Evolutionary conservation across 1,140 invertebrate species (phyloP).

Genomic region (Pseudomyrmex gracilis): DNA sequence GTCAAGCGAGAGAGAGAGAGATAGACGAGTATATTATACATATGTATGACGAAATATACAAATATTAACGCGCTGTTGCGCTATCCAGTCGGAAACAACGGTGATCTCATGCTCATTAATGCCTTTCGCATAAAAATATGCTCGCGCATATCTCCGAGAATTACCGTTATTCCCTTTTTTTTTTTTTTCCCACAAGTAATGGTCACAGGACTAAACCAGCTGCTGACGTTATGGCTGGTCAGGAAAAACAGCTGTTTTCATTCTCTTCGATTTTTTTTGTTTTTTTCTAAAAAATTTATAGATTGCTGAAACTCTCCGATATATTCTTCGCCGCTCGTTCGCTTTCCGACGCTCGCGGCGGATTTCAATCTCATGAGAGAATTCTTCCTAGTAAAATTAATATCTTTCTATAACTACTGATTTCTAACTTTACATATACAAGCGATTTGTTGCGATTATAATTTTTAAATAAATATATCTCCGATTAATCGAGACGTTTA

Average conservation of each 20-base stretch:
- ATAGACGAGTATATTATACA: slow-evolving; percentile 7
- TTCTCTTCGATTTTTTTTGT: not conserved
- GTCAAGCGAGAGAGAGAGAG: no score
- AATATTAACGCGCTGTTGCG: not conserved
- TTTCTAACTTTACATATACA: no score
- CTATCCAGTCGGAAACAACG: slow-evolving; percentile 15
- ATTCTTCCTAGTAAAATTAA: no score
- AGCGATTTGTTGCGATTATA: no score
- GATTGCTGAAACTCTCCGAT: not conserved
- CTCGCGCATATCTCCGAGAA: not conserved
- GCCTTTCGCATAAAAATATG: not conserved
- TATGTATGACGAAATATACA: slow-evolving; percentile 33
- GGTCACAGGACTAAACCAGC: slow-evolving; percentile 7
- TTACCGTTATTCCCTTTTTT: slow-evolving; percentile 23
- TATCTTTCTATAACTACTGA: no score
- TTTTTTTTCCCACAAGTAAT: slow-evolving; percentile 16
- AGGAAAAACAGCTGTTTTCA: slow-evolving; percentile 6
- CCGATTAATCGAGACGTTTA: no score
- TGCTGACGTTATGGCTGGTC: slow-evolving; percentile 30
- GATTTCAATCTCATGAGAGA: no score
- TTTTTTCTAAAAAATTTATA: not conserved
- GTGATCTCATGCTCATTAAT: slow-evolving; percentile 50
- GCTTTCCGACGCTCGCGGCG: no score
- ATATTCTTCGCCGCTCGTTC: not conserved
- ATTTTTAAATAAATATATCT: no score